Evolutionary conservation across 1,140 invertebrate genomes (phyloP).

Genomic region (Chionoecetes opilio): DNA sequence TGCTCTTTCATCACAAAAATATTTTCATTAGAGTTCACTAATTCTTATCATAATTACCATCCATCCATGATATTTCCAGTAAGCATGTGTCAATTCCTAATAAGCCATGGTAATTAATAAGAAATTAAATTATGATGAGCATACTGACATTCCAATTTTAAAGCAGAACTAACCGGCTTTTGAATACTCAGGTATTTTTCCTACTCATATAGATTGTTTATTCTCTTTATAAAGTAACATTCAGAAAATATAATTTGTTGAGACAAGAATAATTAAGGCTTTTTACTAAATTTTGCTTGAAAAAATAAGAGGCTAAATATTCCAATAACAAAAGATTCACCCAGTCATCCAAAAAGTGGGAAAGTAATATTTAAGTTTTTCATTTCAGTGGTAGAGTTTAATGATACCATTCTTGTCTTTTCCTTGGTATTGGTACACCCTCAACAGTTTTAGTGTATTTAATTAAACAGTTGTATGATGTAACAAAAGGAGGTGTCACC

Average conservation of each 20-base stretch:
- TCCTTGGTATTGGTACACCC: background rate
- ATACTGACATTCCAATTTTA: background rate
- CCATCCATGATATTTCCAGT: background rate
- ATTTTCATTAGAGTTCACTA: background rate
- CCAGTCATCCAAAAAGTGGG: background rate
- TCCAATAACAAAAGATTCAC: background rate
- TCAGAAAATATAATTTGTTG: too few relatives aligned
- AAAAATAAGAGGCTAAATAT: too few relatives aligned
- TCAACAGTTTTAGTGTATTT: background rate
- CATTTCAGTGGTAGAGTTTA: background rate
- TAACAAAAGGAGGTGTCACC: background rate
- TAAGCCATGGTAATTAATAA: background rate
- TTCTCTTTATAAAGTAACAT: too few relatives aligned
- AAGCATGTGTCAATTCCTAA: background rate
- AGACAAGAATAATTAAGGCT: too few relatives aligned
- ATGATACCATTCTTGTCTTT: background rate
- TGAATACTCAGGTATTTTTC: too few relatives aligned
- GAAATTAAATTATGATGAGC: background rate
- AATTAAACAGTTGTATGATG: background rate
- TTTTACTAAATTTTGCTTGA: too few relatives aligned
- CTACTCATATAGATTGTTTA: too few relatives aligned
- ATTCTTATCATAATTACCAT: background rate
- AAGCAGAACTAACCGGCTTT: too few relatives aligned
- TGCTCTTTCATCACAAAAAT: slow-evolving; percentile 29
- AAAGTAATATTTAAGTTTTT: background rate